Evolutionary conservation across 1,140 invertebrate genomes (phyloP).

Genomic region (Hycleus phaleratus): DNA sequence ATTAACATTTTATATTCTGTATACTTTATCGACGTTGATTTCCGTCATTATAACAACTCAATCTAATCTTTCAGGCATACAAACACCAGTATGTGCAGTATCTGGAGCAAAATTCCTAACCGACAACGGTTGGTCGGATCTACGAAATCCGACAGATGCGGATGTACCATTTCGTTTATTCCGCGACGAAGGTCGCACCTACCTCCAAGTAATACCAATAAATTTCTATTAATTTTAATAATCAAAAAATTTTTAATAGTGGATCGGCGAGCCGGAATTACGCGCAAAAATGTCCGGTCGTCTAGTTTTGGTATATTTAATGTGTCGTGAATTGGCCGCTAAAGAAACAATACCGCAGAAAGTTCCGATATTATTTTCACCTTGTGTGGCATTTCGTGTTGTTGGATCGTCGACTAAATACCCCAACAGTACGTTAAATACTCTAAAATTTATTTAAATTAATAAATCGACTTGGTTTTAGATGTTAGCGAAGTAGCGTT

Average conservation of each 20-base stretch:
- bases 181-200: slow-evolving; percentile 69
- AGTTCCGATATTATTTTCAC: slow-evolving; percentile 59
- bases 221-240: not conserved
- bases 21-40: no score
- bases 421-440: slow-evolving; percentile 52
- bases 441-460: no score
- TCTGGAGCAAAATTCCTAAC: slow-evolving; percentile 73
- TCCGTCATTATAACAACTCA: no score
- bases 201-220: slow-evolving; percentile 54
- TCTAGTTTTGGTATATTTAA: slow-evolving; percentile 66
- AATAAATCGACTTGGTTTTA: slow-evolving; percentile 36
- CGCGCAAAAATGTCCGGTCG: slow-evolving; percentile 66
- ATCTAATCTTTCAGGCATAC: slow-evolving; percentile 49
- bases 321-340: slow-evolving; percentile 66
- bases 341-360: slow-evolving; percentile 40
- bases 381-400: slow-evolving; percentile 75
- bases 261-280: slow-evolving; percentile 69
- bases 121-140: slow-evolving; percentile 64
- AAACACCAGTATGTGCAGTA: slow-evolving; percentile 77
- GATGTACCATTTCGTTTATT: slow-evolving; percentile 75
- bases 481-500: slow-evolving; percentile 73
- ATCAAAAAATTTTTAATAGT: slow-evolving; percentile 48
- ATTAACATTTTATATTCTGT: no score
- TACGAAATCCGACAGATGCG: slow-evolving; percentile 62
- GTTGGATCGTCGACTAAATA: slow-evolving; percentile 66